A percentile compares a stretch with the other conserved stretches of the same genome.
These are phyloP conservation scores for Nasonovia ribisnigri DNA, from an alignment of 2,888 invertebrate genomes.

Conservation along the genomic window DNA sequence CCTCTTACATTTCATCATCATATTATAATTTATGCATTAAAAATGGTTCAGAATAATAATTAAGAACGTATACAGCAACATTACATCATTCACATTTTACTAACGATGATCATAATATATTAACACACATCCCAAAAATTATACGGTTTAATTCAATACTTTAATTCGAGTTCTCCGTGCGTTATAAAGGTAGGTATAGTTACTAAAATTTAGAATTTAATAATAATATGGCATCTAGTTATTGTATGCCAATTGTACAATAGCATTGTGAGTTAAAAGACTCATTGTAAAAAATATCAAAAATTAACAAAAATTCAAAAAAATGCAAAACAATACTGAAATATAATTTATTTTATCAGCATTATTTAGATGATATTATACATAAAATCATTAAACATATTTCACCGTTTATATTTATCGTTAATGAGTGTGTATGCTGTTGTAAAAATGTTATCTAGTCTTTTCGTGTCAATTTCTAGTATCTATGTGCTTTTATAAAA, in stretches of 20 bases:
- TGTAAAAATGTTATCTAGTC: neutral
- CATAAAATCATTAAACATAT: neutral
- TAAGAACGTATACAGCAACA: neutral
- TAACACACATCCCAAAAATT: neutral
- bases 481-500: neutral
- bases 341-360: neutral
- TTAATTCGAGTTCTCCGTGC: neutral
- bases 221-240: neutral
- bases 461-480: neutral
- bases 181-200: neutral
- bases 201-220: neutral
- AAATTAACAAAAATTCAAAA: neutral
- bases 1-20: neutral
- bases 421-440: neutral
- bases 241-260: neutral
- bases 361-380: neutral
- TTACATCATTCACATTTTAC: neutral
- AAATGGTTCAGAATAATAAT: conserved; percentile 9
- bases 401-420: neutral
- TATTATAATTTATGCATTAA: conserved; percentile 17
- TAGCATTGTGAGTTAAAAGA: neutral
- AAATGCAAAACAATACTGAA: neutral
- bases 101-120: neutral
- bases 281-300: too few relatives aligned
- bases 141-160: neutral